Percentiles rank a stretch among this genome's conserved stretches.
These are phyloP conservation scores for Platycnemis pennipes DNA, from an alignment of 2,888 invertebrate genomes.

Conservation along the genomic window DNA sequence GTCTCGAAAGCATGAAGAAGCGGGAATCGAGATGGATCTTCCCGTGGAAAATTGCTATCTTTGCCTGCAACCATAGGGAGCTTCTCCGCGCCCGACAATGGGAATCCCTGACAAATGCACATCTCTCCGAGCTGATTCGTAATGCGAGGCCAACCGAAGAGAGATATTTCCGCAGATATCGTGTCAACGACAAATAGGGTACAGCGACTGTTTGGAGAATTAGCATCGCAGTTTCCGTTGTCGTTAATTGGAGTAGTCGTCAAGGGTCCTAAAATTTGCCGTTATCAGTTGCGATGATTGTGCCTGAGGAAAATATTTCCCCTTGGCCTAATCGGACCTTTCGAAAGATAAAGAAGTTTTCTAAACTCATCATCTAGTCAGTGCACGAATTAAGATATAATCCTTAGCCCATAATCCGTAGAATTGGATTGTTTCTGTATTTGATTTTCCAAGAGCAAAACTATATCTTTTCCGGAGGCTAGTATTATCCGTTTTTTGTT, in stretches of 20 bases:
- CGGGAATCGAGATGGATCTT: not conserved
- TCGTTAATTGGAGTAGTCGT: not conserved
- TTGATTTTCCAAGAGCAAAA: too few species aligned
- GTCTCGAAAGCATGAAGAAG: not conserved
- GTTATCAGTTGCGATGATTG: not conserved
- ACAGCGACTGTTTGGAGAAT: conserved; percentile 3
- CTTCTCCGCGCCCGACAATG: not conserved
- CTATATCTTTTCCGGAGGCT: too few species aligned
- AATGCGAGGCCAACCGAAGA: not conserved
- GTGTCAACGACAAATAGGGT: not conserved
- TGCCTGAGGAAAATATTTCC: too few species aligned
- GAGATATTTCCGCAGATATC: not conserved
- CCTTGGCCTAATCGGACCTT: too few species aligned
- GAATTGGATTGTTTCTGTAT: too few species aligned
- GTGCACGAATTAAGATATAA: too few species aligned
- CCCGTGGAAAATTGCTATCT: not conserved
- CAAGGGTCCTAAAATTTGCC: not conserved
- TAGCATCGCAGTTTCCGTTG: not conserved
- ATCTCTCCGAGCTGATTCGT: conserved; percentile 12
- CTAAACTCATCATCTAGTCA: too few species aligned
- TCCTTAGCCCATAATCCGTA: too few species aligned
- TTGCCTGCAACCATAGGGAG: not conserved
- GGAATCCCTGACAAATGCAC: conserved; percentile 22
- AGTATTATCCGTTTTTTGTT: too few species aligned
- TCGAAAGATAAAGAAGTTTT: too few species aligned